These are phyloP conservation scores for Hololepta plana DNA, from an alignment of 2,888 invertebrate species.

Conservation along the genomic window DNA sequence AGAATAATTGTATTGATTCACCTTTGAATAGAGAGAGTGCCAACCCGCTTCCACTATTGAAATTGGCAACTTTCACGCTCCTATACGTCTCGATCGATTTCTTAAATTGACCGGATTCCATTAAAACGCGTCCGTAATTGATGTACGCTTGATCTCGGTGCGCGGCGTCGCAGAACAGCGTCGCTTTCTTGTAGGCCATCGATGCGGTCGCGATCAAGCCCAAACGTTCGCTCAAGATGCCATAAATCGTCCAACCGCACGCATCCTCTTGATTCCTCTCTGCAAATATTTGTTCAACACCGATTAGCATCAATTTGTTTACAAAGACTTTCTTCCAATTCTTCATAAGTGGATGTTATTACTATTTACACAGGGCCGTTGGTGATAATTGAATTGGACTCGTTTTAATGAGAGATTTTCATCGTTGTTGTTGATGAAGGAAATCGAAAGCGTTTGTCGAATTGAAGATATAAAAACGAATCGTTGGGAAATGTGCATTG, in stretches of 20 bases:
- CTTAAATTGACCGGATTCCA: slow-evolving; percentile 41
- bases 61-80: slow-evolving; percentile 46
- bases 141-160: slow-evolving; percentile 38
- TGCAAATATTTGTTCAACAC: slow-evolving; percentile 20
- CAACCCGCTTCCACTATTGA: slow-evolving; percentile 57
- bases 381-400: too few species aligned
- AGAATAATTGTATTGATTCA: slow-evolving; percentile 15
- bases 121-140: slow-evolving; percentile 54
- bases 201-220: slow-evolving; percentile 35
- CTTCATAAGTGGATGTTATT: too few species aligned
- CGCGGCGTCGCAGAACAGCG: slow-evolving; percentile 28
- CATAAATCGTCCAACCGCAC: slow-evolving; percentile 55
- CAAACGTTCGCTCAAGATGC: slow-evolving; percentile 50
- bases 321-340: too few species aligned
- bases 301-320: too few species aligned
- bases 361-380: too few species aligned
- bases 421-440: too few species aligned
- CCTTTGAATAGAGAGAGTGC: slow-evolving; percentile 63
- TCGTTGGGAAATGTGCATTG: too few species aligned
- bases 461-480: too few species aligned
- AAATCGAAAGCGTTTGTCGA: too few species aligned
- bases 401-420: too few species aligned
- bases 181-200: slow-evolving; percentile 43
- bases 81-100: slow-evolving; percentile 51
- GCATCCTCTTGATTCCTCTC: slow-evolving; percentile 40